Evolutionary conservation across 23 tunicate species (phyloP).

Genomic region (Styela clava): DNA sequence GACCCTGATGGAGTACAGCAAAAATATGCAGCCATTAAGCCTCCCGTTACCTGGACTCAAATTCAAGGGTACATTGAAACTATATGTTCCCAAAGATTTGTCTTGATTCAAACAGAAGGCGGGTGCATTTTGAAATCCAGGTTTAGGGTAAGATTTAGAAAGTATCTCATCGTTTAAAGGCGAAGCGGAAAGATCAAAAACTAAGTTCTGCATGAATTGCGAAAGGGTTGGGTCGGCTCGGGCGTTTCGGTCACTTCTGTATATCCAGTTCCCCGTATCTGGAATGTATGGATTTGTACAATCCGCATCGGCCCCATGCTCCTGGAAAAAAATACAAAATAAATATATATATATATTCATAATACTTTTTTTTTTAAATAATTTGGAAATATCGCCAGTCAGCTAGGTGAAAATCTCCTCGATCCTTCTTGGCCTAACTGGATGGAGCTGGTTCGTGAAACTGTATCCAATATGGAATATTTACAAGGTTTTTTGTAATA

Average conservation of each 20-base stretch:
- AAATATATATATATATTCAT: too few relatives aligned
- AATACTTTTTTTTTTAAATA: too few relatives aligned
- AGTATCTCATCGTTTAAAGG: conserved; percentile 19
- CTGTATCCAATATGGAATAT: too few relatives aligned
- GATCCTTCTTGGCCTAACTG: too few relatives aligned
- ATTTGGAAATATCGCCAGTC: too few relatives aligned
- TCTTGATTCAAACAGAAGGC: conserved; percentile 33
- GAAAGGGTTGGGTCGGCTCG: conserved; percentile 14
- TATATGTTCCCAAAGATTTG: conserved; percentile 35
- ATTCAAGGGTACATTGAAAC: conserved; percentile 36
- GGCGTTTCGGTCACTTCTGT: not conserved
- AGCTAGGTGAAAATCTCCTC: too few relatives aligned
- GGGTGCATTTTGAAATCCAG: conserved; percentile 37
- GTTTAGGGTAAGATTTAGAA: conserved; percentile 21
- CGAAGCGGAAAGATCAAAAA: conserved; percentile 22
- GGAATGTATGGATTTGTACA: conserved; percentile 42
- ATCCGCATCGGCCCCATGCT: conserved; percentile 29
- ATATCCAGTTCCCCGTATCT: conserved; percentile 42
- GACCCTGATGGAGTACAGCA: too few relatives aligned
- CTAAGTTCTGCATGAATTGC: conserved; percentile 1
- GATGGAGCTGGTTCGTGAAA: too few relatives aligned
- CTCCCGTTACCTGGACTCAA: conserved; percentile 17
- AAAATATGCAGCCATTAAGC: too few relatives aligned
- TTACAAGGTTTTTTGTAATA: too few relatives aligned
- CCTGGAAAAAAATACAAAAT: conserved; percentile 3